A percentile compares a stretch with the other conserved stretches of the same genome.
These are phyloP conservation scores for Hydractinia echinata DNA, from an alignment of 30 jellyfish, hydroid and myxozoan genomes.

Conservation along the genomic window DNA sequence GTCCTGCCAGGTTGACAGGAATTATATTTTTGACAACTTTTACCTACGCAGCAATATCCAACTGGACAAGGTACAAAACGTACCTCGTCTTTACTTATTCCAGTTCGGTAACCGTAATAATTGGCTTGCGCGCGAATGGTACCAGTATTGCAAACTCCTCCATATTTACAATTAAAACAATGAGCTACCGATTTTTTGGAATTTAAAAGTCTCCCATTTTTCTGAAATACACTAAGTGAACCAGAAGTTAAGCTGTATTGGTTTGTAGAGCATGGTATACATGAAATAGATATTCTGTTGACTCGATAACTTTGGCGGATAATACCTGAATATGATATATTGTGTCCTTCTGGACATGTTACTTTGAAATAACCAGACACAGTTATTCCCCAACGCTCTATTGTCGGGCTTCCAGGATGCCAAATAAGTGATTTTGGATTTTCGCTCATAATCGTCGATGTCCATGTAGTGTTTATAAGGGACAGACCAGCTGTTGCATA, in stretches of 20 bases:
- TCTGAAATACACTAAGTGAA: conserved; percentile 29
- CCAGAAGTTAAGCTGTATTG: conserved; percentile 82
- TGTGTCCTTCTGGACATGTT: conserved; percentile 88
- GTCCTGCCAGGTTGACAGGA: conserved; percentile 61
- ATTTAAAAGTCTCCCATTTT: conserved; percentile 20
- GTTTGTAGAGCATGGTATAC: conserved; percentile 74
- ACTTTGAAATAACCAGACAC: conserved; percentile 63
- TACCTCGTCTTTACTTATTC: conserved; percentile 42
- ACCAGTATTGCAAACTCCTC: conserved; percentile 86
- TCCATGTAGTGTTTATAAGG: conserved; percentile 81
- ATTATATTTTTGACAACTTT: conserved; percentile 50
- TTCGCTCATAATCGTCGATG: conserved; percentile 30
- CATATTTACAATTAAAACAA: conserved; percentile 75
- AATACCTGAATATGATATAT: conserved; percentile 66
- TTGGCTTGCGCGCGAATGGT: conserved; percentile 64
- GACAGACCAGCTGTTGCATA: conserved; percentile 84
- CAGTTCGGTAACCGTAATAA: conserved; percentile 68
- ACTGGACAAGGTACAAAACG: conserved; percentile 75
- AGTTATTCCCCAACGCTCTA: conserved; percentile 60
- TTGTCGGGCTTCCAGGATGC: conserved; percentile 99
- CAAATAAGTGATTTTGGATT: conserved; percentile 63
- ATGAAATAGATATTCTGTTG: conserved; percentile 63
- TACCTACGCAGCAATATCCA: conserved; percentile 86
- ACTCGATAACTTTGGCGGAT: conserved; percentile 48
- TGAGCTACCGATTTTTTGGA: conserved; percentile 31